Percentiles rank a stretch among this genome's conserved stretches.
These are phyloP conservation scores for Sipunculus nudus DNA, from an alignment of 2,888 invertebrate genomes.

Conservation along the genomic window DNA sequence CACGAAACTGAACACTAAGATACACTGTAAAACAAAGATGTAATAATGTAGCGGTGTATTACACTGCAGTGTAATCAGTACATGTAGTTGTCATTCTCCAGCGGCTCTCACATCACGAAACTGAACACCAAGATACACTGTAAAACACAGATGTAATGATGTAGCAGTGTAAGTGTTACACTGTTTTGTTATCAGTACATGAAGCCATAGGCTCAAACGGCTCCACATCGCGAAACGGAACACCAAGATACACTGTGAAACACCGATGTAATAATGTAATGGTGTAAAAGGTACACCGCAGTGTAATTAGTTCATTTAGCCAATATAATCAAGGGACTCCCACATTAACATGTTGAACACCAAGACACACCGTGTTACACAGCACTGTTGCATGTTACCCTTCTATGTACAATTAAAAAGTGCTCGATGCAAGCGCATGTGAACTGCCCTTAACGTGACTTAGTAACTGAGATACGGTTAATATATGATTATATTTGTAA, in stretches of 20 bases:
- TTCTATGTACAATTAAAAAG: too few species aligned
- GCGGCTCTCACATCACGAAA: slow-evolving; percentile 85
- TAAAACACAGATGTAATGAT: slow-evolving; percentile 40
- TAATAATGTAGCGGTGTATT: too few species aligned
- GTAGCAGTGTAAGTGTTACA: too few species aligned
- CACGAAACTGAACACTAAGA: slow-evolving; percentile 89
- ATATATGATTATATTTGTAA: too few species aligned
- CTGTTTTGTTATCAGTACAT: too few species aligned
- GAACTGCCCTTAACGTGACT: too few species aligned
- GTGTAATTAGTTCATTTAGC: slow-evolving; percentile 70
- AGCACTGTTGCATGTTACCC: too few species aligned
- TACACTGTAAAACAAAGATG: slow-evolving; percentile 73
- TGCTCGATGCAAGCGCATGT: too few species aligned
- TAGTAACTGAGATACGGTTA: too few species aligned
- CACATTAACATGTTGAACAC: slow-evolving; percentile 90
- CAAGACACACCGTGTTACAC: slow-evolving; percentile 79
- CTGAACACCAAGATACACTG: slow-evolving; percentile 93
- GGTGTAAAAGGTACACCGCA: too few species aligned
- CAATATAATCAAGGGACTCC: slow-evolving; percentile 85
- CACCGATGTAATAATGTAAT: too few species aligned
- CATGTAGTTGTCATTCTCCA: slow-evolving; percentile 79
- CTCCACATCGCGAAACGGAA: slow-evolving; percentile 90
- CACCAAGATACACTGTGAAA: slow-evolving; percentile 82
- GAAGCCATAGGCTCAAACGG: slow-evolving; percentile 82
- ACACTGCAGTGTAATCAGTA: too few species aligned